Percentiles rank a stretch among this genome's conserved stretches.
Evolutionary conservation across 2,113 vertebrate genomes (phyloP).

Genomic region (Garra rufa): DNA sequence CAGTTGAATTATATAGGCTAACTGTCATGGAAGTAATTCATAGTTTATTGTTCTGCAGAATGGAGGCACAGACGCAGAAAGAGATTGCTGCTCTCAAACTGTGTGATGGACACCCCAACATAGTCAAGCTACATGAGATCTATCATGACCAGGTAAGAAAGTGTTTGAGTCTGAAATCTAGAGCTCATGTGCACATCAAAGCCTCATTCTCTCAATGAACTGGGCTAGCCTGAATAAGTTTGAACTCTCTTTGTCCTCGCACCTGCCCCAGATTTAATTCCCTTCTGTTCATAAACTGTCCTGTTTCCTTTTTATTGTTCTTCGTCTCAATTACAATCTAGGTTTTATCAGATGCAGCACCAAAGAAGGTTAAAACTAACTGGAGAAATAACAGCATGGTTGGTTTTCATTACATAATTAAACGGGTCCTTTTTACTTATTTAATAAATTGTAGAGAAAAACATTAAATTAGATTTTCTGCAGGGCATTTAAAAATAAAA

Average conservation of each 20-base stretch:
- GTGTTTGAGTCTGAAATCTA: neutral
- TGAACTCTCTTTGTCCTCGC: constrained; percentile 24
- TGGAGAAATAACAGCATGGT: neutral
- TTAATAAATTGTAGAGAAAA: constrained; percentile 3
- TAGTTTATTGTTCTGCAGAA: constrained; percentile 75
- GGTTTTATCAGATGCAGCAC: neutral
- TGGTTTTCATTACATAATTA: neutral
- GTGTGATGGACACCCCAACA: constrained; percentile 94
- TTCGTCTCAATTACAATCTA: neutral
- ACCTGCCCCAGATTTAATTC: constrained; percentile 49
- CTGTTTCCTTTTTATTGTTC: neutral
- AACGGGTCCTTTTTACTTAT: neutral
- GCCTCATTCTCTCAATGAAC: neutral
- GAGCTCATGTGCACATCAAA: neutral
- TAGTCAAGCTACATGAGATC: constrained; percentile 94
- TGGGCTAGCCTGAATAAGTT: constrained; percentile 3
- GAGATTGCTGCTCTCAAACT: constrained; percentile 95
- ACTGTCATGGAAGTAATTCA: neutral
- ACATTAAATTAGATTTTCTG: neutral
- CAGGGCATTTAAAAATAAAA: neutral
- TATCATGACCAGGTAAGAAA: constrained; percentile 92
- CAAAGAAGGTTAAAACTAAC: constrained; percentile 4
- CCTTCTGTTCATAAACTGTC: neutral
- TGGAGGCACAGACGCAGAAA: constrained; percentile 95
- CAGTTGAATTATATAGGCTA: neutral